Evolutionary conservation across 2,888 invertebrate species (phyloP), one percentile per base, ranked within the genome.

Genomic region (Ochlodes sylvanus): DNA sequence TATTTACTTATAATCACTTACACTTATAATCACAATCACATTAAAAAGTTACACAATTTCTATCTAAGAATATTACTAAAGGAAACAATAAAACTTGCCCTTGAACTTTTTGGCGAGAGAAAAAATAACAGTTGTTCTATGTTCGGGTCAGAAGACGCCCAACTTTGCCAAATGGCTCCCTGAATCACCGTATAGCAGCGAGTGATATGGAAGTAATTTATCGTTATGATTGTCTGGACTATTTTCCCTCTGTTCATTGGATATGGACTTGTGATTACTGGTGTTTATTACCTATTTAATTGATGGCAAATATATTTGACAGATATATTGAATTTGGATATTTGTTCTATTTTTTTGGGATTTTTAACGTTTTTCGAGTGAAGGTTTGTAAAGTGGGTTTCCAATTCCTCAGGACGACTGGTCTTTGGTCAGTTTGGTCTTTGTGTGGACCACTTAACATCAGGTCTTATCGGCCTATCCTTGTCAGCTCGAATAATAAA

Each of bases 131-230:
- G 61, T 66, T 60, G 42, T 56, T 54, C 47, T 21, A 32, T 34
- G 34, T 54, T 54, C 47, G 44, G 47, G 62, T 67, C 55, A 47
- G 15, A 38, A 50, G 44, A 17, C 55, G 47, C 60, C 54, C 34
- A 54, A 44, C 56, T 50, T 15, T 62, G 68, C 56, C 68, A 68
- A 68, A 68, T 62, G 34, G 62, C 62, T 62, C 47, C 27, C 27
- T 27, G 55, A 50, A 62, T 61, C 47, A 54, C 44, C 62, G 61
- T 55, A 68, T 62, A 47, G 19, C 61, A 42, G 54, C 60, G 44
- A 68, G 62, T 50, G 62, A 68, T 62, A 56, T 41, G 67, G 56
- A 68, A 58, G 58, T 50, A 58, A 58, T 63, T 68, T 68, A 68
- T 68, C 52, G 63, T 58, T 63, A 63, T 62, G 27, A 62, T 56